These are phyloP conservation scores for Hedychridium roseum DNA, from an alignment of 2,888 invertebrate genomes.

Conservation along the genomic window DNA sequence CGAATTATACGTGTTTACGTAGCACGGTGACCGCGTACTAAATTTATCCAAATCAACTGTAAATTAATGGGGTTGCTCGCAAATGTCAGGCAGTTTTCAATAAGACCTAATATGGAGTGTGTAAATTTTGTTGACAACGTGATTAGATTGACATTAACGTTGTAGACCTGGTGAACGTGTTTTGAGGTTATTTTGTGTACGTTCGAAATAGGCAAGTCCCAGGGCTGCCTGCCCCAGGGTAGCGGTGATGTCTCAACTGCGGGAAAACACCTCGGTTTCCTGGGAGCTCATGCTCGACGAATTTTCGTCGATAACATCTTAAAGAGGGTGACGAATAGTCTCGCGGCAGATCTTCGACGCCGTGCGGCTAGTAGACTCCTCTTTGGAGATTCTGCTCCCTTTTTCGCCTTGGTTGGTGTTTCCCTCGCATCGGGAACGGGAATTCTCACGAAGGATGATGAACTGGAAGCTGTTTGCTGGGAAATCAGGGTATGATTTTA, in stretches of 20 bases:
- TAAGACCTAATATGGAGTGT: too few species aligned
- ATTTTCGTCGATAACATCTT: constrained; percentile 76
- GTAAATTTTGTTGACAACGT: too few species aligned
- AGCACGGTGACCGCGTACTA: too few species aligned
- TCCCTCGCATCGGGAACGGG: constrained; percentile 78
- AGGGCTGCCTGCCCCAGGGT: constrained; percentile 53
- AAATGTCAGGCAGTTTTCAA: too few species aligned
- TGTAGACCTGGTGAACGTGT: too few species aligned
- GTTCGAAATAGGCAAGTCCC: constrained; percentile 50
- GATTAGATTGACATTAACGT: too few species aligned
- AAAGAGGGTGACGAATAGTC: constrained; percentile 73
- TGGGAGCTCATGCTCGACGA: constrained; percentile 71
- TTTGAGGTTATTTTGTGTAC: constrained; percentile 8
- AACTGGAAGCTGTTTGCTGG: constrained; percentile 79
- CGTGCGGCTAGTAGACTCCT: constrained; percentile 71
- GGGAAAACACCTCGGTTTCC: constrained; percentile 51
- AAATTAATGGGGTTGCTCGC: too few species aligned
- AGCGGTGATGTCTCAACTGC: constrained; percentile 40
- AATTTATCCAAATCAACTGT: too few species aligned
- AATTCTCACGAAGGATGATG: constrained; percentile 78
- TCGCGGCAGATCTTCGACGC: constrained; percentile 71
- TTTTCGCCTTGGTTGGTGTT: constrained; percentile 78
- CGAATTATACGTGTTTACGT: too few species aligned
- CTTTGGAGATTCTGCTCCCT: constrained; percentile 76
- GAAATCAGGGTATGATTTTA: constrained; percentile 78